A percentile compares a stretch with the other conserved stretches of the same genome.
These are phyloP conservation scores for Neoseiulus cucumeris DNA, from an alignment of 1,140 invertebrate genomes.

Conservation along the genomic window DNA sequence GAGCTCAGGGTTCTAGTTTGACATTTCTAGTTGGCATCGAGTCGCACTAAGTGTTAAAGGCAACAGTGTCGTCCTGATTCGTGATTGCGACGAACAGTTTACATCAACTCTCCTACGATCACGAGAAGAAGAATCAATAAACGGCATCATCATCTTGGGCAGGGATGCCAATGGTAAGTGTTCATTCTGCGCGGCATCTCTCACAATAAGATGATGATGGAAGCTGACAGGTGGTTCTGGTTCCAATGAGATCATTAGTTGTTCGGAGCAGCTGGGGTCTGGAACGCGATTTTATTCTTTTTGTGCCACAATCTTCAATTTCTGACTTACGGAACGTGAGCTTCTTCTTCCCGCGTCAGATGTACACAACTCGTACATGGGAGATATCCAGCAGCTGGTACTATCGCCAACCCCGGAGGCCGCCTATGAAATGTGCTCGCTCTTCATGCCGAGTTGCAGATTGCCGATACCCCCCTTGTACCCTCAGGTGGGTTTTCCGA, in stretches of 20 bases:
- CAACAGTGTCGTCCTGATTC: slow-evolving; percentile 44
- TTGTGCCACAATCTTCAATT: too few relatives aligned
- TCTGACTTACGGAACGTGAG: not conserved
- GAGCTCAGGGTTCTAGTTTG: too few relatives aligned
- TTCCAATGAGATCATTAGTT: too few relatives aligned
- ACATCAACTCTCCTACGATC: slow-evolving; percentile 33
- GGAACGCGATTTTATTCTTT: too few relatives aligned
- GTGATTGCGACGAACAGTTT: slow-evolving; percentile 41
- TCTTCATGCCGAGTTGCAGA: slow-evolving; percentile 42
- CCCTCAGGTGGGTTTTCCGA: not conserved
- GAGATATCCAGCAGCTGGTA: slow-evolving; percentile 50
- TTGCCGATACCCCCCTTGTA: slow-evolving; percentile 15
- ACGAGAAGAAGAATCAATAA: slow-evolving; percentile 35
- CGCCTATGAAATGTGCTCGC: slow-evolving; percentile 51
- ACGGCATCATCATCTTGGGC: slow-evolving; percentile 48
- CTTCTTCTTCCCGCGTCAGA: not conserved
- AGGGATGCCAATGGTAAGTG: slow-evolving; percentile 27
- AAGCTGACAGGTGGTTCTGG: too few relatives aligned
- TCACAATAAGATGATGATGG: too few relatives aligned
- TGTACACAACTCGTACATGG: slow-evolving; percentile 30
- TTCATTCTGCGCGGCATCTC: too few relatives aligned
- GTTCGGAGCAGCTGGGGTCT: too few relatives aligned
- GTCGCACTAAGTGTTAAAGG: slow-evolving; percentile 54
- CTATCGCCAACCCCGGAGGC: slow-evolving; percentile 48
- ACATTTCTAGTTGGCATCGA: slow-evolving; percentile 53